Evolutionary conservation across 2,797 vertebrate genomes (phyloP), one percentile per base, ranked within the genome.

Genomic region (Tiaroga cobitis): DNA sequence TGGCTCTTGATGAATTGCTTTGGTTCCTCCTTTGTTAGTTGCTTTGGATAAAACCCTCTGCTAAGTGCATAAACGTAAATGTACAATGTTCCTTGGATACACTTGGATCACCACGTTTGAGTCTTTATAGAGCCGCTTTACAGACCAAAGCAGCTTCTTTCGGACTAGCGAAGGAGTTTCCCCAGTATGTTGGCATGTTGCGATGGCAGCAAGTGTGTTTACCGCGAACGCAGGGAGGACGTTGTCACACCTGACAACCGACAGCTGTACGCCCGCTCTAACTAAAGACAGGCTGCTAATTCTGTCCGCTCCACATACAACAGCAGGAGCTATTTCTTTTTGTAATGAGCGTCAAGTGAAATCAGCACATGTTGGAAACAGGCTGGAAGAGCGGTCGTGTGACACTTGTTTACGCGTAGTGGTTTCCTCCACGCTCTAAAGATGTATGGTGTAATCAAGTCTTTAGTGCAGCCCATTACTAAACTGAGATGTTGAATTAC

Each of bases 401-500:
- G 68, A 81, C 79, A 69, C 24, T 16, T 39, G 51, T 75, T 61
- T 87, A 75, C 5, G 34, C 78, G 51, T 85, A 29, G 76, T 69
- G 63, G 39, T 86, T 83, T 49, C 68, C 68, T 80, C 81, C 74
- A 34, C 9, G n/a, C 74, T 72, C 73, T 77, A 56, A 84, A 79
- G 89, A 90, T 56, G 75, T 88, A 85, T 83, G 85, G 77, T 75
- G 61, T 88, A 89, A 89, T 87, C 76, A 49, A 79, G 81, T 61
- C 49, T 86, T 89, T 86, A 87, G 76, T 75, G 26, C 78, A 37
- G 73, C n/a, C 75, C 49, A 73, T 83, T 87, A 84, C 85, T 73
- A 85, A 85, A 49, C 85, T 37, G 61, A 86, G 49, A 81, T 65
- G 61, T 84, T 79, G 41, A 87, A 85, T 75, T 75, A 87, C 83